Percentiles rank a stretch among this genome's conserved stretches.
Conservation (phyloP, 2,888 invertebrate genomes). For the Dryadula phaetusa region DNA sequence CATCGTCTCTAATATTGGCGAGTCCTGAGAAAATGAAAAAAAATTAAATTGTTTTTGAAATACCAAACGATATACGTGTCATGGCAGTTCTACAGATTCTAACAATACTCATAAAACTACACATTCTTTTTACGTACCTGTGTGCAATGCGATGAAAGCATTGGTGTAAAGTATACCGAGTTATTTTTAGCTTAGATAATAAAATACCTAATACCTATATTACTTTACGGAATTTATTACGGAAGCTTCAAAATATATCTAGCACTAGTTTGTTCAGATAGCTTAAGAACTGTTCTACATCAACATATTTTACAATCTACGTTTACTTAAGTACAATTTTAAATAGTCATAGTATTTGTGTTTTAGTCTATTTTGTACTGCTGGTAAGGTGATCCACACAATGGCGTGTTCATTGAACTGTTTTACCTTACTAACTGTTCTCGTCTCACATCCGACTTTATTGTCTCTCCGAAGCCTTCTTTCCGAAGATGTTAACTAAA, state of each 20-base stretch:
- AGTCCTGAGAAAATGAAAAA: slow-evolving; percentile 62
- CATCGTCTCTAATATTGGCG: slow-evolving; percentile 75
- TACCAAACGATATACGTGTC: not conserved
- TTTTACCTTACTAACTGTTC: slow-evolving; percentile 80
- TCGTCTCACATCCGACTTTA: slow-evolving; percentile 81
- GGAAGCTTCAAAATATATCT: slow-evolving; percentile 16
- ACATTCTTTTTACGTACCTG: slow-evolving; percentile 17
- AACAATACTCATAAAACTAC: slow-evolving; percentile 25
- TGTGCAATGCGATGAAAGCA: slow-evolving; percentile 44
- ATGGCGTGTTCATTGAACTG: slow-evolving; percentile 66
- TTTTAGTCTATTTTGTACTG: slow-evolving; percentile 36
- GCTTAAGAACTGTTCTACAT: slow-evolving; percentile 20
- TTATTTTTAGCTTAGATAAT: not conserved
- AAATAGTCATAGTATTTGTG: slow-evolving; percentile 17
- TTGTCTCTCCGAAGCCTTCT: slow-evolving; percentile 82
- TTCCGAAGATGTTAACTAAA: slow-evolving; percentile 80
- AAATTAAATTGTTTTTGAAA: not conserved
- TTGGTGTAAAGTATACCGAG: slow-evolving; percentile 33
- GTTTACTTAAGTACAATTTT: slow-evolving; percentile 20
- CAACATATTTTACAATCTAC: slow-evolving; percentile 23
- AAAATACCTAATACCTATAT: slow-evolving; percentile 4
- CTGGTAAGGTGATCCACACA: slow-evolving; percentile 62
- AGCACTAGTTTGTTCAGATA: not conserved
- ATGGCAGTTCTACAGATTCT: slow-evolving; percentile 11
- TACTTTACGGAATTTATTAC: too few species aligned